Conservation (phyloP, 2,113 vertebrate genomes). For the Megalops atlanticus region DNA sequence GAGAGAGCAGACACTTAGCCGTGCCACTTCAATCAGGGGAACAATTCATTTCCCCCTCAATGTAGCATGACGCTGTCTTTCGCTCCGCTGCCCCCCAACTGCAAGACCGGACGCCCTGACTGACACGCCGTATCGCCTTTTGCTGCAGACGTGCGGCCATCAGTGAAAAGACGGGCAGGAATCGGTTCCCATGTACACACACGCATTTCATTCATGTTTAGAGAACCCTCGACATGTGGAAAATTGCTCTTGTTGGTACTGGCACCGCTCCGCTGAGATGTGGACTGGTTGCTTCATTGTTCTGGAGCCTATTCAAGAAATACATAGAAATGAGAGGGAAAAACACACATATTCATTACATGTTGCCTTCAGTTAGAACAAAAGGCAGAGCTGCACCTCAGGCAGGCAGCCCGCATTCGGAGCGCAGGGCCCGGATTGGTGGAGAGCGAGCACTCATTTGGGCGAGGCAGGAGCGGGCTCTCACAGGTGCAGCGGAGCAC, state of each 20-base stretch:
- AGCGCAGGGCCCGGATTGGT: slow-evolving; percentile 54
- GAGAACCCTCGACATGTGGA: not conserved
- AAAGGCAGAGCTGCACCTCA: not conserved
- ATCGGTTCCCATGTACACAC: not conserved
- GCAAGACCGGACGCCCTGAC: slow-evolving; percentile 33
- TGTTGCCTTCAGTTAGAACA: not conserved
- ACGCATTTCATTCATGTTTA: not conserved
- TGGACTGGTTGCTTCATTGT: not conserved
- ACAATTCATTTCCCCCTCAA: slow-evolving; percentile 42
- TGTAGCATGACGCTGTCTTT: slow-evolving; percentile 51
- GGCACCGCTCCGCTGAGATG: not conserved
- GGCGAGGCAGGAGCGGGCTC: slow-evolving; percentile 32
- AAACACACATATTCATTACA: not conserved
- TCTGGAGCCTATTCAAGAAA: slow-evolving; percentile 2
- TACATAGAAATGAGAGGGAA: not conserved
- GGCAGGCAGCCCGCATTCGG: not conserved
- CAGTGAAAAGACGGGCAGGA: not conserved
- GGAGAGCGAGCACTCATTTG: slow-evolving; percentile 11
- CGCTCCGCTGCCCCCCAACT: slow-evolving; percentile 31
- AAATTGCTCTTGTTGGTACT: not conserved
- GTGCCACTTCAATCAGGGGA: slow-evolving; percentile 34
- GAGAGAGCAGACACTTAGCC: slow-evolving; percentile 49
- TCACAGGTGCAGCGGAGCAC: slow-evolving; percentile 29
- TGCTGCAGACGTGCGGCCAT: not conserved
- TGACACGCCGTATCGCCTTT: not conserved